Base-by-base conservation (phyloP, 2,888 invertebrate genomes). In the Dynastes grantii region DNA sequence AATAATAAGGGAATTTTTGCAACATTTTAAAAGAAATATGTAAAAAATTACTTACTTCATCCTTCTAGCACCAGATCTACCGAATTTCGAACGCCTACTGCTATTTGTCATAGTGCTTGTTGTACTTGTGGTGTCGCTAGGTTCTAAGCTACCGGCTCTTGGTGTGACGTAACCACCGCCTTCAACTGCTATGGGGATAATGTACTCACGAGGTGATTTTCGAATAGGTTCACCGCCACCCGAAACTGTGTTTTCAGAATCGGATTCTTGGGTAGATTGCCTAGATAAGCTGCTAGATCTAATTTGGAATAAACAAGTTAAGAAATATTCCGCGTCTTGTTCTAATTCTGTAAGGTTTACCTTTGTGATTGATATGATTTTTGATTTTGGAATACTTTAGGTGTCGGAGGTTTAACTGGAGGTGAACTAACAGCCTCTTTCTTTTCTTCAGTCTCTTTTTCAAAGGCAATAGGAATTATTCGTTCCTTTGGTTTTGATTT, bases 161-260 rank as follows among this genome's bases (percentile, higher is more conserved):
- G 95, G 95, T 32, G 95, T 95, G 5, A 95, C 94, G 87, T 94
- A 95, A 80, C 96, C 96, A 80, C 96, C 96, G 83, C 96, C 97
- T 88, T 97, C 97, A 77, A 97, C 94, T 22, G 96, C 96, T 85
- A 97, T 97, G n/a, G 97, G 97, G 88, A 97, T 97, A 85, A 97
- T 96, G 86, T 96, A 96, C 89, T 97, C 97, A 63, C 97, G 91
- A 16, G 96, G 96, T 13, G 96, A 96, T 89, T 96, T 97, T 87
- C 95, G 94, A 86, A 96, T 96, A 5, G 96, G 95, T 87, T 95
- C 94, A 84, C 90, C 90, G 29, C 91, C 90, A 2, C 87, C 83
- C 6, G 90, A 89, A 11, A 89, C 89, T 83, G 88, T 91, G 83
- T 90, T 91, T 82, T 93, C 93, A 0, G 94, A 94, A 84, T 96